phyloP scores from a whole-genome alignment of 2,797 vertebrate species.

The Taeniopygia guttata region DNA sequence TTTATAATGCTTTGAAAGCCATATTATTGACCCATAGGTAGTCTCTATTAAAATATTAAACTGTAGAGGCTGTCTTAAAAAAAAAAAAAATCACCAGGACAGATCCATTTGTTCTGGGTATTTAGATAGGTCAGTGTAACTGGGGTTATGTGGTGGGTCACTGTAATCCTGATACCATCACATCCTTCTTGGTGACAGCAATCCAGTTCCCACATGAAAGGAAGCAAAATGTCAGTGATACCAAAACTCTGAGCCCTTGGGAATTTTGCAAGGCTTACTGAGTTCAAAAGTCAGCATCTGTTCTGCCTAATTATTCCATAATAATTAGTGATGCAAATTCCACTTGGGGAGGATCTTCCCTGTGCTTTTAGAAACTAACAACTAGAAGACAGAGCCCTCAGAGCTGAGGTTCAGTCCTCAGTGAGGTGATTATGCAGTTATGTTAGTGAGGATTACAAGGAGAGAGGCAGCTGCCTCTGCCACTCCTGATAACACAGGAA shows the following conservation, averaged over 20 bases:
- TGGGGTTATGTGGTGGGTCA: neutral
- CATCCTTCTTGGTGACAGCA: neutral
- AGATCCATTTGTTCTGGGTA: neutral
- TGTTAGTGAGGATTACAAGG: conserved; percentile 10
- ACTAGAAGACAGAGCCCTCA: neutral
- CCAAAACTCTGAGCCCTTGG: neutral
- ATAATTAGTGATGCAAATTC: conserved; percentile 58
- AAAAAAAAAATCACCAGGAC: neutral
- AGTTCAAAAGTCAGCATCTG: conserved; percentile 59
- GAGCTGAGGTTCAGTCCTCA: conserved; percentile 12
- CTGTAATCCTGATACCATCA: neutral
- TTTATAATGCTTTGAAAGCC: neutral
- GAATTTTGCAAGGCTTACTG: neutral
- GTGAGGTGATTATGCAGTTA: conserved; percentile 33
- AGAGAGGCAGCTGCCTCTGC: conserved; percentile 9
- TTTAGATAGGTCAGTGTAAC: neutral
- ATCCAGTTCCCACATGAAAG: neutral
- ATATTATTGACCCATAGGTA: neutral
- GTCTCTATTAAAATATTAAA: neutral
- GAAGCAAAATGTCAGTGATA: neutral
- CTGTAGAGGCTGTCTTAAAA: neutral
- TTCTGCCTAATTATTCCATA: conserved; percentile 56
- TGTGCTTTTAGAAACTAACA: conserved; percentile 3
- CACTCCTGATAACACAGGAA: neutral
- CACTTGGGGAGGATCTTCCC: conserved; percentile 17